Base-by-base conservation (phyloP, 2,113 vertebrate species). In the Cavia aperea region DNA sequence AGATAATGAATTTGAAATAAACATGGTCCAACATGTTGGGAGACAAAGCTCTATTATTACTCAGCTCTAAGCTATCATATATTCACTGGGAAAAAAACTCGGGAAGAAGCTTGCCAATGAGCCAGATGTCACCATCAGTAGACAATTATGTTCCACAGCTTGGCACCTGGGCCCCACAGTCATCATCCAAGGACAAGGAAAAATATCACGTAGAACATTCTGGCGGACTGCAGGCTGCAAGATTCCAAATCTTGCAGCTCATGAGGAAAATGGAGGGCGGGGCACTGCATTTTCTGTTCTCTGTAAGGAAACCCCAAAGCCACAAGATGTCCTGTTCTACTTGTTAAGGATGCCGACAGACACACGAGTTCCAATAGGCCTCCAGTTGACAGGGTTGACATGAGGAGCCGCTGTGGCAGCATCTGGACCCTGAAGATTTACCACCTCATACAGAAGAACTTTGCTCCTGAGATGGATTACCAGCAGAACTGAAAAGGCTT, bases 1-100 rank as follows among this genome's bases (percentile, higher is more conserved):
- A 97, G 82, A 97, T 97, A 96, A 97, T 97, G 95, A 96, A 96
- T 97, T 97, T 95, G 93, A 97, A 97, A 97, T 97, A 97, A 97
- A 96, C 96, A 97, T 95, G 94, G 95, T 83, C 95, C 95, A 95
- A 95, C 94, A 96, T 75, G 73, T 96, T 96, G 97, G 90, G 73
- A 95, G 89, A 95, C 95, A 96, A 95, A 96, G 93, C 94, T 86
- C 89, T 93, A 95, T 96, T 96, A 96, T 96, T 91, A 88, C 91
- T 31, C 95, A 95, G 95, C 91, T 97, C 95, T 81, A 5, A 89
- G 49, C 94, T 95, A 96, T 95, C 96, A 97, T 72, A 8, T 96
- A 93, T 93, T 94, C 93, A 24, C 83, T 94, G 49, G 86, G 21
- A 31, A 72, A 92, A 75, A 92, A 63, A 43, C 46, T 95, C 82